Conservation (phyloP, 2,113 vertebrate species). For the Pardalotus punctatus region DNA sequence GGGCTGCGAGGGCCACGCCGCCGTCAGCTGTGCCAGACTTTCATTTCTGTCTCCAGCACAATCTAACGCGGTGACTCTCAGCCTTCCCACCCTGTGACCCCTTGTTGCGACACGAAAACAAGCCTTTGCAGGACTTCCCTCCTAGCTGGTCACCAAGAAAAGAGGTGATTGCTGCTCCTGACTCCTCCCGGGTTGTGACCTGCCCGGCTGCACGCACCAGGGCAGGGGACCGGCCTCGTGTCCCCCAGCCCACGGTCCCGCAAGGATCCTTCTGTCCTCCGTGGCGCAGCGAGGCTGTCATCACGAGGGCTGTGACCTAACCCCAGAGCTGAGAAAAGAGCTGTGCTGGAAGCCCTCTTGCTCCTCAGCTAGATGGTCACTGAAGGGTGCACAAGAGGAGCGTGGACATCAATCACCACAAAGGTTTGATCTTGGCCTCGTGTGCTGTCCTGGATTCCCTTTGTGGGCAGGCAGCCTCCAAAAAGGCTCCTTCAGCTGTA, state of each 20-base stretch:
- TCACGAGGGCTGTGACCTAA: neutral
- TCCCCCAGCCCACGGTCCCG: neutral
- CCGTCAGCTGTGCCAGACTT: neutral
- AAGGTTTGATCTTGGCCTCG: rapidly evolving
- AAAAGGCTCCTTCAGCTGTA: neutral
- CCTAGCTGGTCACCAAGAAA: neutral
- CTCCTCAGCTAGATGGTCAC: neutral
- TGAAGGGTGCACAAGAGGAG: neutral
- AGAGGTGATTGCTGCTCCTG: neutral
- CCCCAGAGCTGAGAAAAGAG: neutral
- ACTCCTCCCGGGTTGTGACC: neutral
- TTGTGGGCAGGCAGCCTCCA: rapidly evolving
- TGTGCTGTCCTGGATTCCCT: rapidly evolving
- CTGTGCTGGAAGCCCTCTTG: neutral
- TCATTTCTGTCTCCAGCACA: neutral
- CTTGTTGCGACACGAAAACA: neutral
- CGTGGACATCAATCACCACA: rapidly evolving
- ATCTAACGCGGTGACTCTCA: neutral
- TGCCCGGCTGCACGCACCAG: neutral
- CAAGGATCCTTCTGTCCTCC: neutral
- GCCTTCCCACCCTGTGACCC: neutral
- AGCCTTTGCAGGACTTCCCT: neutral
- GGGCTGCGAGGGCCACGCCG: neutral
- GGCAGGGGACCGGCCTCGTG: rapidly evolving
- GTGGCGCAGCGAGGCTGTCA: rapidly evolving